Conservation (phyloP, 2,888 invertebrate genomes). For the Monopis laevigella region DNA sequence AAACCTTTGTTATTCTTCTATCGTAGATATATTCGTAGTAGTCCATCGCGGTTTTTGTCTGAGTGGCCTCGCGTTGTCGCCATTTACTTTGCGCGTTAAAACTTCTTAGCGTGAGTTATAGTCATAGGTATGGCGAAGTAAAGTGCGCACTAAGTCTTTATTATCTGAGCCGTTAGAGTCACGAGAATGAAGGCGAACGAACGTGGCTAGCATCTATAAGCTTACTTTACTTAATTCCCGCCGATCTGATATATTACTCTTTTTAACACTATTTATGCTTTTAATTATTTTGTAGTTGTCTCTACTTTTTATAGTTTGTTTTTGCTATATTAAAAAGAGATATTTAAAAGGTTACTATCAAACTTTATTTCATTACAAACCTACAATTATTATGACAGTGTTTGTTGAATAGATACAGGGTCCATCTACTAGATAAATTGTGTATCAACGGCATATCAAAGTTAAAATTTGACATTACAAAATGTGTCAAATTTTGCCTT, state of each 20-base stretch:
- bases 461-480: too few relatives aligned
- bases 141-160: conserved; percentile 65
- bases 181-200: conserved; percentile 57
- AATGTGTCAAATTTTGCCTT: too few relatives aligned
- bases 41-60: conserved; percentile 6
- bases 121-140: conserved; percentile 53
- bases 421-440: too few relatives aligned
- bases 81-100: conserved; percentile 37
- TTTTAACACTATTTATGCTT: background rate
- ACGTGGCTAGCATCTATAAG: conserved; percentile 56
- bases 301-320: too few relatives aligned
- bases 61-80: conserved; percentile 10
- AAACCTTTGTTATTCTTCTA: too few relatives aligned
- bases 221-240: conserved; percentile 25
- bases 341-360: too few relatives aligned
- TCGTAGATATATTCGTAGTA: background rate
- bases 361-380: too few relatives aligned
- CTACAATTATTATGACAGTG: too few relatives aligned
- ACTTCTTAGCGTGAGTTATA: conserved; percentile 51
- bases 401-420: too few relatives aligned
- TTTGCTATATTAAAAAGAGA: too few relatives aligned
- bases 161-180: conserved; percentile 63
- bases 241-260: conserved; percentile 12
- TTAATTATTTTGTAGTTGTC: conserved; percentile 8
- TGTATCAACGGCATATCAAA: too few relatives aligned